Evolutionary conservation across 2,113 vertebrate species (phyloP).

Genomic region (Ranitomeya imitator): DNA sequence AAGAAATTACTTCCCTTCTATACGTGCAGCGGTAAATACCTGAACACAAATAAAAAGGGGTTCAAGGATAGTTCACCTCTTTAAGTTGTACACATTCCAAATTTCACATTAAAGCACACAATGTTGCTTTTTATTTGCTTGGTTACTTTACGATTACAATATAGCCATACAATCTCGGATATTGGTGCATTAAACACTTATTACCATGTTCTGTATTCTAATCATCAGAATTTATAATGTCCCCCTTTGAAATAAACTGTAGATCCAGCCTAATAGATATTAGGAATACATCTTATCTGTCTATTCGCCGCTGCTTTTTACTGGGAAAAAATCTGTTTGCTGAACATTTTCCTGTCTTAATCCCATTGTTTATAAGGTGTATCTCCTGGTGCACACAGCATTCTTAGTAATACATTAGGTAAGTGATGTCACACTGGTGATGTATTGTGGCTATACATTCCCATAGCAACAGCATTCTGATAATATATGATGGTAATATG

Average conservation of each 20-base stretch:
- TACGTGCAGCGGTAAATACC: no score
- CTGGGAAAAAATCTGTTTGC: constrained; percentile 21
- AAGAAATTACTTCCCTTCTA: no score
- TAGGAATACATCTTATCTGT: constrained; percentile 32
- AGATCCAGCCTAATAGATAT: constrained; percentile 12
- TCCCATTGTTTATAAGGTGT: constrained; percentile 49
- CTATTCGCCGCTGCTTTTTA: background rate
- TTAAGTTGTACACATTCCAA: background rate
- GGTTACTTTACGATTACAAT: background rate
- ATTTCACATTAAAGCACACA: background rate
- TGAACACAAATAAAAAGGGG: background rate
- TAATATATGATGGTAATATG: constrained; percentile 76
- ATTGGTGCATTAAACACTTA: constrained; percentile 20
- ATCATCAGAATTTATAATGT: constrained; percentile 10
- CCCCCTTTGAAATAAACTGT: background rate
- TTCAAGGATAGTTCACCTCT: background rate
- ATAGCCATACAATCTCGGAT: background rate
- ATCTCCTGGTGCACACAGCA: constrained; percentile 60
- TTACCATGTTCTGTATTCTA: constrained; percentile 7
- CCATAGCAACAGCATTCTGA: constrained; percentile 76
- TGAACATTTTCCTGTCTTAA: constrained; percentile 2
- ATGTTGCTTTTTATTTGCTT: background rate
- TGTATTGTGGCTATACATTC: constrained; percentile 75
- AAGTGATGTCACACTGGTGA: constrained; percentile 70
- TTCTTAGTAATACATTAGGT: constrained; percentile 70